Evolutionary conservation across 2,113 vertebrate genomes (phyloP).

Genomic region (Cygnus buccinator): DNA sequence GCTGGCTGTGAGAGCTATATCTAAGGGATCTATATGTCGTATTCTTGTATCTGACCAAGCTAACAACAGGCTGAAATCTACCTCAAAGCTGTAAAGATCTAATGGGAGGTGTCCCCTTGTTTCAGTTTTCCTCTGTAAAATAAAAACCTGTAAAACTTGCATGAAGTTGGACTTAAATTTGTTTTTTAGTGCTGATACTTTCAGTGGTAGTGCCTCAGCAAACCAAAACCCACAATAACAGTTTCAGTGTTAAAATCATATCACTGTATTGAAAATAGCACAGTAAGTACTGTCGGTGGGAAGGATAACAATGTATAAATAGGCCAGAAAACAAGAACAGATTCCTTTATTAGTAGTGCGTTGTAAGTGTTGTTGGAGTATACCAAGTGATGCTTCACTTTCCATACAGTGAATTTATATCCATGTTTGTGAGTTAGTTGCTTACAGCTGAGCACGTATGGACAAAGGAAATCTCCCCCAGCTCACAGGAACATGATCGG

Average conservation of each 20-base stretch:
- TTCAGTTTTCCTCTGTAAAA: neutral
- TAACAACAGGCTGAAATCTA: neutral
- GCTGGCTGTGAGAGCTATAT: neutral
- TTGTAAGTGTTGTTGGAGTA: neutral
- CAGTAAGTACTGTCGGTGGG: fast-evolving
- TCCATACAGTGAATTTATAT: neutral
- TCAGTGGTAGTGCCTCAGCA: neutral
- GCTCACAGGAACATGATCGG: neutral
- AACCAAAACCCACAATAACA: neutral
- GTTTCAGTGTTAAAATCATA: neutral
- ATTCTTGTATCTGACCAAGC: neutral
- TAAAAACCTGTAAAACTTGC: neutral
- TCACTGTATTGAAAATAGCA: neutral
- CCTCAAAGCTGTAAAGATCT: neutral
- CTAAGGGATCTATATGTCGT: neutral
- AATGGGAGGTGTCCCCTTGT: neutral
- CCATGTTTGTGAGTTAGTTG: neutral
- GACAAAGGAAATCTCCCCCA: neutral
- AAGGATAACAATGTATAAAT: neutral
- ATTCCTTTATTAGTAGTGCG: neutral
- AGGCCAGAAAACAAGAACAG: neutral
- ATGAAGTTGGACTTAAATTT: neutral
- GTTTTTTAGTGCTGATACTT: neutral
- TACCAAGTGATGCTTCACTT: neutral
- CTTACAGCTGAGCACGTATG: neutral